phyloP scores from a whole-genome alignment of 2,797 vertebrate genomes.

The Iguana delicatissima region DNA sequence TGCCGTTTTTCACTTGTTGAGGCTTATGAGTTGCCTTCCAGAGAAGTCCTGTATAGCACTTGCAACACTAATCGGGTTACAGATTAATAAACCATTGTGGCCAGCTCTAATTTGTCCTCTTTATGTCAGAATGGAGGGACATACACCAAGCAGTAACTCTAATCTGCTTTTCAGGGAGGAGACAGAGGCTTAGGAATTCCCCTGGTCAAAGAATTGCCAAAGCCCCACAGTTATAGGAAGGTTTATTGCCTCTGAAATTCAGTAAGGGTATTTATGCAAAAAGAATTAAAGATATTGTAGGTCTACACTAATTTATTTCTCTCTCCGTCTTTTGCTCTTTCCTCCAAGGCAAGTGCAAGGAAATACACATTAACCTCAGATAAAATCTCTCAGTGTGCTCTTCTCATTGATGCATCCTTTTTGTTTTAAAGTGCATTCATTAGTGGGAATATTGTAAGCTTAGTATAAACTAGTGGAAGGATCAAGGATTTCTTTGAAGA shows the following conservation, averaged over 20 bases:
- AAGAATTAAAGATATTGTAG: background rate
- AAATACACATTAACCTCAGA: background rate
- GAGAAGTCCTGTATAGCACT: background rate
- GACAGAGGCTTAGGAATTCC: background rate
- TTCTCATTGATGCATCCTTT: background rate
- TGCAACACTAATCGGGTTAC: background rate
- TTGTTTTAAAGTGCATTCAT: background rate
- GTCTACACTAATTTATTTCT: background rate
- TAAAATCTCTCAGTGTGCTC: background rate
- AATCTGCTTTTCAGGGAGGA: background rate
- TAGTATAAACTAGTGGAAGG: background rate
- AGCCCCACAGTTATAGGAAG: background rate
- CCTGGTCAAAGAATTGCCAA: background rate
- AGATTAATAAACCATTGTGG: background rate
- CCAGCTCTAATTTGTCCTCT: background rate
- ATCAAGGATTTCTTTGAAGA: constrained; percentile 45
- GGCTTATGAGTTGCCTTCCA: background rate
- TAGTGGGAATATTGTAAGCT: background rate
- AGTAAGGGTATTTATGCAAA: background rate
- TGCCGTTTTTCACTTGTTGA: background rate
- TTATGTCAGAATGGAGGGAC: background rate
- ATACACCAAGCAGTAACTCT: background rate
- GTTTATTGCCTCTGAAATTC: background rate
- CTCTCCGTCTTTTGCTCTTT: too few relatives aligned
- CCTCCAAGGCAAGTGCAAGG: background rate